Evolutionary conservation across 2,888 invertebrate genomes (phyloP), one percentile per base, ranked within the genome.

Genomic region (Dione juno): DNA sequence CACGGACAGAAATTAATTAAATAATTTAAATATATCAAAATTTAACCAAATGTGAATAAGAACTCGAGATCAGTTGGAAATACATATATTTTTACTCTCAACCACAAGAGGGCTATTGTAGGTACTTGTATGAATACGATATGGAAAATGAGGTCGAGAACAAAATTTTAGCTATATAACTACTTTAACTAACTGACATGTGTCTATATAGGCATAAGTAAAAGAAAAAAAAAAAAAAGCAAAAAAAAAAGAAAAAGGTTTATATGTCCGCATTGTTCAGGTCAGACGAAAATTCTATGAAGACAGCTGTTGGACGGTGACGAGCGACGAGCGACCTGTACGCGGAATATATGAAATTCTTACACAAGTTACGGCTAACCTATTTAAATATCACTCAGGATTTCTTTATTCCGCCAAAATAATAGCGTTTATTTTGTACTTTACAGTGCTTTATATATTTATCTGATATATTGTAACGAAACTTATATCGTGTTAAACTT

Each of bases 241-340:
- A 5, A 11, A 7, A 28, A 9, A 53, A 7, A 28, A 21, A 7
- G 21, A 59, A 9, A 14, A 14, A 43, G 40, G 14, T 10, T 69
- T 67, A 59, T 72, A 54, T 54, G 70, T 28, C 5, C 67, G 67
- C 72, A 70, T 72, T 72, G 58, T 69, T 21, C 67, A 57, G 74
- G 67, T 71, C 71, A 69, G 53, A 54, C 61, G 65, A 71, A 74
- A 74, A 71, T 74, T 74, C 69, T 69, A 50, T 67, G 67, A 71
- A 65, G 74, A 74, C 71, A 69, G 45, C 61, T 65, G 66, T 67
- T 64, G 66, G 67, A 59, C 69, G 43, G 66, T 67, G 65, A 65
- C 65, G 28, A 28, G 28, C 5, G 28, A 5, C 28, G 54, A 66
- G 28, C 28, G 54, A 66, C 69, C 21, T 67, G 45, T 43, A 66